Evolutionary conservation across 2,113 vertebrate genomes (phyloP).

Genomic region (Ascaphus truei): DNA sequence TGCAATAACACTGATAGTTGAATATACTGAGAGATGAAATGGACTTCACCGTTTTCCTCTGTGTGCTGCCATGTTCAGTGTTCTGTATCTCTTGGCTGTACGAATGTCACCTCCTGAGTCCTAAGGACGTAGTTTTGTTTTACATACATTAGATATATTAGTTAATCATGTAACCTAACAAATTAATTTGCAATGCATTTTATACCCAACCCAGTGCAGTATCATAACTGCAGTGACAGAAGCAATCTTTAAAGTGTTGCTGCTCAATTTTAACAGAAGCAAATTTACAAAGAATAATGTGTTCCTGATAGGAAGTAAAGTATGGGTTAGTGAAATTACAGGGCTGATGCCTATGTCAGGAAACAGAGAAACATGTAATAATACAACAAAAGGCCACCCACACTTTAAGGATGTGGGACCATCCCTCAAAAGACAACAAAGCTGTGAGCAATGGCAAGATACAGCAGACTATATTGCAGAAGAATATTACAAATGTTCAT

Average conservation of each 20-base stretch:
- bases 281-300: constrained; percentile 8
- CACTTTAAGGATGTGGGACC: neutral
- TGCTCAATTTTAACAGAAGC: neutral
- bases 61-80: neutral
- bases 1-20: too few species aligned
- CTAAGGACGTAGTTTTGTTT: neutral
- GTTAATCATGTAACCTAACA: neutral
- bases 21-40: too few species aligned
- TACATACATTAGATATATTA: neutral
- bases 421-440: neutral
- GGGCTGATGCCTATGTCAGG: constrained; percentile 11
- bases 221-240: too few species aligned
- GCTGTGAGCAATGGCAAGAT: neutral
- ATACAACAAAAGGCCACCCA: neutral
- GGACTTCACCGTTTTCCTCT: neutral
- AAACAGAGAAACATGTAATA: constrained; percentile 24
- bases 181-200: neutral
- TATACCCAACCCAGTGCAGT: neutral
- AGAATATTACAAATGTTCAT: too few species aligned
- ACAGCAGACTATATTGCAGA: neutral
- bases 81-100: neutral
- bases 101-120: neutral
- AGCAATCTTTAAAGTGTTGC: too few species aligned
- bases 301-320: constrained; percentile 16
- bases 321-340: constrained; percentile 26